These are phyloP conservation scores for Arctocebus calabarensis DNA, from an alignment of 2,797 vertebrate species.

Conservation along the genomic window DNA sequence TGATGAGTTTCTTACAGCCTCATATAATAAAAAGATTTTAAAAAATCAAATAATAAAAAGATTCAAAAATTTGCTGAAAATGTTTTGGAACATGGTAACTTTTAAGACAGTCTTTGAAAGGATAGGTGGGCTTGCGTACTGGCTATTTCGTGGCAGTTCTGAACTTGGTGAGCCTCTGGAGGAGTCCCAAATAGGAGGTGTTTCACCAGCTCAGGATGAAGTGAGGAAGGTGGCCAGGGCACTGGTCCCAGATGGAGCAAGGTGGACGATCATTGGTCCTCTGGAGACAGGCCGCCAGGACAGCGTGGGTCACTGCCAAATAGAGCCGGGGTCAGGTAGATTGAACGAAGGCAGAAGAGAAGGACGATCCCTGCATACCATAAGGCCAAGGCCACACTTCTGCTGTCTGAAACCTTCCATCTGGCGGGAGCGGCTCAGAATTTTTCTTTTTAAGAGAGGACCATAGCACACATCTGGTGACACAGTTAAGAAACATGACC, in stretches of 20 bases:
- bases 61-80: conserved; percentile 16
- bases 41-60: neutral
- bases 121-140: neutral
- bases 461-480: neutral
- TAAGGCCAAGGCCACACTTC: neutral
- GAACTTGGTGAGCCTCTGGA: neutral
- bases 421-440: neutral
- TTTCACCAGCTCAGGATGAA: neutral
- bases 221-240: neutral
- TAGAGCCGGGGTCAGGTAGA: neutral
- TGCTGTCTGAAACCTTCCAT: neutral
- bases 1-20: neutral
- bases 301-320: neutral
- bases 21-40: neutral
- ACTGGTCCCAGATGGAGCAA: neutral
- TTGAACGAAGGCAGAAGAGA: neutral
- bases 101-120: neutral
- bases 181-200: neutral
- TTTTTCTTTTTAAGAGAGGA: neutral
- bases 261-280: neutral
- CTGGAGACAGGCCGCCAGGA: neutral
- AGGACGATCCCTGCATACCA: neutral
- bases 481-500: neutral
- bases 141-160: neutral
- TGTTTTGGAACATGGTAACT: conserved; percentile 15